A percentile compares a stretch with the other conserved stretches of the same genome.
Evolutionary conservation across 2,113 vertebrate species (phyloP).

Genomic region (Hiodon tergisus): DNA sequence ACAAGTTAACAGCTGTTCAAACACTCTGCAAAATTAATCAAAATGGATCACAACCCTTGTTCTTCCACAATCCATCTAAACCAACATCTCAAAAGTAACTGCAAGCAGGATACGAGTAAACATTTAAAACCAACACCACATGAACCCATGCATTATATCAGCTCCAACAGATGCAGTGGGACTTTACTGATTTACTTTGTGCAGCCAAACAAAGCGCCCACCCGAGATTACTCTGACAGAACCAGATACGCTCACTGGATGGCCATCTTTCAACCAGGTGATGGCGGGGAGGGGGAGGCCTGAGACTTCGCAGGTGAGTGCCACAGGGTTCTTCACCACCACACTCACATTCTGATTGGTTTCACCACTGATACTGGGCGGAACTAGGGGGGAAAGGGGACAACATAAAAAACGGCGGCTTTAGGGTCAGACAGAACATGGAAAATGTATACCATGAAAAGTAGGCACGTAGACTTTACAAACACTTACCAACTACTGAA

Average conservation of each 20-base stretch:
- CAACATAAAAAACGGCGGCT: neutral
- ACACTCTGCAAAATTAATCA: constrained; percentile 27
- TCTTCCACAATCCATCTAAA: constrained; percentile 20
- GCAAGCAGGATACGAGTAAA: constrained; percentile 32
- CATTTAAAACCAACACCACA: constrained; percentile 3
- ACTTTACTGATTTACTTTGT: neutral
- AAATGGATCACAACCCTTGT: constrained; percentile 23
- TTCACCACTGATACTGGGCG: constrained; percentile 74
- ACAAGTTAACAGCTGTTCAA: constrained; percentile 41
- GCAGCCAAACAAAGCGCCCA: constrained; percentile 38
- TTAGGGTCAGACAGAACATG: neutral
- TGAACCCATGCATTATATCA: neutral
- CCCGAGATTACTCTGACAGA: constrained; percentile 80
- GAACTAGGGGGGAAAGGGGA: constrained; percentile 58
- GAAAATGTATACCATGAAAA: neutral
- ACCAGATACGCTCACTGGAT: constrained; percentile 61
- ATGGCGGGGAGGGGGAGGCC: constrained; percentile 85
- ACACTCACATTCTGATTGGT: constrained; percentile 77
- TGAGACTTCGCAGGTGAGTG: constrained; percentile 80
- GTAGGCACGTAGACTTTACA: neutral
- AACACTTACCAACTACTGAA: neutral
- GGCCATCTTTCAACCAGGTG: constrained; percentile 82
- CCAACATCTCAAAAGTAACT: constrained; percentile 13
- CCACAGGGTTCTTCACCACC: constrained; percentile 82
- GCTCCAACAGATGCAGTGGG: neutral